Percentiles rank a stretch among this genome's conserved stretches.
These are phyloP conservation scores for Acinonyx jubatus DNA, from an alignment of 2,113 vertebrate species.

Conservation along the genomic window DNA sequence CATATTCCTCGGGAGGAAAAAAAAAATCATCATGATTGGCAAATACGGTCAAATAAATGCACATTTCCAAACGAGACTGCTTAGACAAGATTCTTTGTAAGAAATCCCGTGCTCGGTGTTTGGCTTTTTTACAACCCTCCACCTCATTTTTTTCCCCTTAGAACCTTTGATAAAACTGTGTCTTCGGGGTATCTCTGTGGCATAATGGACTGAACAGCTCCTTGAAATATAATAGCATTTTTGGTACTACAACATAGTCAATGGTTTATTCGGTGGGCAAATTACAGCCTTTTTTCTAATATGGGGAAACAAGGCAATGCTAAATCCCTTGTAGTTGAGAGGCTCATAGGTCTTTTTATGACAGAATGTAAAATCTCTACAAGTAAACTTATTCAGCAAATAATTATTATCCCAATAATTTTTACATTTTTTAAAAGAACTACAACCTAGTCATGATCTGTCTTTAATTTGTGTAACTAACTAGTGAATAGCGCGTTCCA, in stretches of 20 bases:
- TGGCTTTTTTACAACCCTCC: neutral
- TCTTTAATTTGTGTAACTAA: neutral
- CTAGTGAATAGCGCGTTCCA: neutral
- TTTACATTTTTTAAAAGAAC: neutral
- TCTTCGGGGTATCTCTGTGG: neutral
- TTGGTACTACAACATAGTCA: neutral
- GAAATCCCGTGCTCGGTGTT: neutral
- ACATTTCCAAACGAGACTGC: neutral
- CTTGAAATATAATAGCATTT: neutral
- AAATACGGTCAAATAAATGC: conserved; percentile 38
- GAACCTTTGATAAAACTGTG: neutral
- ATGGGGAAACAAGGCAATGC: neutral
- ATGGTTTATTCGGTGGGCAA: neutral
- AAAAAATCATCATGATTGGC: neutral
- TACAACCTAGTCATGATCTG: neutral
- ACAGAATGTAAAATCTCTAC: neutral
- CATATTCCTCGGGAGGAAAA: conserved; percentile 25
- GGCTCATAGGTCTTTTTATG: neutral
- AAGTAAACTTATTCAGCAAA: neutral
- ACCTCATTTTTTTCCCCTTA: neutral
- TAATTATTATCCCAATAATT: neutral
- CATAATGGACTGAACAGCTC: neutral
- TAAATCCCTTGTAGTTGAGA: neutral
- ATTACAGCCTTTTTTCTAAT: neutral
- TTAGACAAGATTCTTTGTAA: neutral